phyloP scores from a whole-genome alignment of 2,113 vertebrate genomes.

The Onychorhynchus coronatus region DNA sequence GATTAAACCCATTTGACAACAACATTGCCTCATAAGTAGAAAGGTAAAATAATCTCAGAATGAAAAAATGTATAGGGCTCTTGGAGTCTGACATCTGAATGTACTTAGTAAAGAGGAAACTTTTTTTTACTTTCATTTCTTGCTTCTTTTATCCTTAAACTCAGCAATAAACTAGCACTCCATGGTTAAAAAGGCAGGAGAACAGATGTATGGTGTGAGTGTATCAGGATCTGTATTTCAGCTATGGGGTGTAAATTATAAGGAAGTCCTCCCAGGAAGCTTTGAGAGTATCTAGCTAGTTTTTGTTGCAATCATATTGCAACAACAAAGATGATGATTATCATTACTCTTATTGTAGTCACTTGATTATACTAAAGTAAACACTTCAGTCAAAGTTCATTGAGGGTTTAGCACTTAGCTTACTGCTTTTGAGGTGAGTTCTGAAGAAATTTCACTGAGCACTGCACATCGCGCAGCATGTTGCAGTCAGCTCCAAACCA shows the following conservation, averaged over 20 bases:
- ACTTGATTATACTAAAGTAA: not conserved
- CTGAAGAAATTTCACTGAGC: not conserved
- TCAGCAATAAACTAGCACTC: constrained; percentile 85
- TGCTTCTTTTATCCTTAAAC: constrained; percentile 83
- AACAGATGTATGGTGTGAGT: constrained; percentile 74
- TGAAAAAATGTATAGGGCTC: constrained; percentile 1
- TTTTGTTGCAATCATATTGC: not conserved
- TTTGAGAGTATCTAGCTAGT: not conserved
- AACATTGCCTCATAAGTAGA: constrained; percentile 16
- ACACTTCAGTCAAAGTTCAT: not conserved
- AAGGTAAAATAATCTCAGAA: constrained; percentile 45
- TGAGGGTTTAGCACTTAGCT: not conserved
- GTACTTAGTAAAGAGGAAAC: constrained; percentile 77
- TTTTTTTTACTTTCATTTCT: constrained; percentile 76
- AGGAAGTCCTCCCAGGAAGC: not conserved
- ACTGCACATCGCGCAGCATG: not conserved
- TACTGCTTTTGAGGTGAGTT: not conserved
- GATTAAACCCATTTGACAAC: constrained; percentile 47
- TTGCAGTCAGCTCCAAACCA: not conserved
- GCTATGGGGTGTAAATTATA: constrained; percentile 35
- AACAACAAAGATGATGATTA: not conserved
- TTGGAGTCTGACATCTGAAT: constrained; percentile 76
- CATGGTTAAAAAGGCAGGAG: constrained; percentile 82
- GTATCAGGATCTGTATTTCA: constrained; percentile 64
- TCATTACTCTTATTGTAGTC: not conserved